These are phyloP conservation scores for Pygoscelis adeliae DNA, from an alignment of 2,113 vertebrate genomes.

Conservation along the genomic window DNA sequence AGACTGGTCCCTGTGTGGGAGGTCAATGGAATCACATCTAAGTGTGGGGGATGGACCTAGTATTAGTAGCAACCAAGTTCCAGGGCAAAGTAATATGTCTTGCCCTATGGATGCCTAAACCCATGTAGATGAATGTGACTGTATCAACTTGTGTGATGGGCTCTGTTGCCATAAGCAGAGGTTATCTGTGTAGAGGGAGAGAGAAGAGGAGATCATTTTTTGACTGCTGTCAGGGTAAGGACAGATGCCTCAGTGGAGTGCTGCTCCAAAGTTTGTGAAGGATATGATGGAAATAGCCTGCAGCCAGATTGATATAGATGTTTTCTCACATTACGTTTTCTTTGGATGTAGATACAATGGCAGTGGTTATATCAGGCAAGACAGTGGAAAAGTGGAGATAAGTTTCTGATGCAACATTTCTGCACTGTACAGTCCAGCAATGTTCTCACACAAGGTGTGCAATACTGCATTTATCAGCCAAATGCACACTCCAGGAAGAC, in stretches of 20 bases:
- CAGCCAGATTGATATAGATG: not conserved
- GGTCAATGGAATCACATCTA: not conserved
- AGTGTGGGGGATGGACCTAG: not conserved
- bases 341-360: not conserved
- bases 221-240: not conserved
- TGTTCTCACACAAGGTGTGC: not conserved
- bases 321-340: not conserved
- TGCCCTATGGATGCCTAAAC: not conserved
- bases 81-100: not conserved
- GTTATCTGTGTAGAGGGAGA: not conserved
- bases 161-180: not conserved
- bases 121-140: not conserved
- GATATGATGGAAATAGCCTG: not conserved
- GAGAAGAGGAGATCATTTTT: not conserved
- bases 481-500: not conserved
- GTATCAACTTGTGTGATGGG: not conserved
- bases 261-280: not conserved
- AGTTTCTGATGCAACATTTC: not conserved
- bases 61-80: not conserved
- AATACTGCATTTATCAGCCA: not conserved
- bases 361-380: not conserved
- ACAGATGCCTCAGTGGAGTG: not conserved
- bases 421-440: not conserved
- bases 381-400: not conserved
- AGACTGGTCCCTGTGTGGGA: not conserved